A percentile compares a stretch with the other conserved stretches of the same genome.
These are phyloP conservation scores for Cotesia chilonis DNA, from an alignment of 1,140 invertebrate genomes.

Conservation along the genomic window DNA sequence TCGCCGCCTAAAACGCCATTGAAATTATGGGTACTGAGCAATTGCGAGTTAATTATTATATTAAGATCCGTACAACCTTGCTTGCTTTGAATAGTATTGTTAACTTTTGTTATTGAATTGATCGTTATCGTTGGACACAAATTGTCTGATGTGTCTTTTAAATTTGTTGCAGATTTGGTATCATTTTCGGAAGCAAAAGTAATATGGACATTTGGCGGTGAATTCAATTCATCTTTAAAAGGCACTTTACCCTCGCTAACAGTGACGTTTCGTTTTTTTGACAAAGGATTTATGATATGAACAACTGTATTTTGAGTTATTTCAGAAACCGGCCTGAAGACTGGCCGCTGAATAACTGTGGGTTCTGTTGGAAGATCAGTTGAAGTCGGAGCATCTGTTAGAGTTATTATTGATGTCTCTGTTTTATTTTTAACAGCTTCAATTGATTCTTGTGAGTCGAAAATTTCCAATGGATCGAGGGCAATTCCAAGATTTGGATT, in stretches of 20 bases:
- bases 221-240: slow-evolving; percentile 25
- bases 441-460: neutral
- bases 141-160: slow-evolving; percentile 18
- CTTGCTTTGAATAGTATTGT: slow-evolving; percentile 61
- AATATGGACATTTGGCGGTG: slow-evolving; percentile 58
- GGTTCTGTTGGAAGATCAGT: slow-evolving; percentile 4
- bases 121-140: slow-evolving; percentile 62
- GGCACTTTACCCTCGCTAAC: slow-evolving; percentile 39
- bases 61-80: slow-evolving; percentile 62
- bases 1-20: slow-evolving; percentile 23
- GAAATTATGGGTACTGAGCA: slow-evolving; percentile 54
- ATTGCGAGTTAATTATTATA: slow-evolving; percentile 64
- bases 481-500: neutral
- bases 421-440: too few relatives aligned
- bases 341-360: neutral
- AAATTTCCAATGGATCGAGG: neutral
- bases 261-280: slow-evolving; percentile 47
- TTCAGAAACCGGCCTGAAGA: slow-evolving; percentile 44
- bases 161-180: slow-evolving; percentile 11
- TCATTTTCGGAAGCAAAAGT: slow-evolving; percentile 53
- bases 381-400: neutral
- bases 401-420: neutral
- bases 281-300: slow-evolving; percentile 54
- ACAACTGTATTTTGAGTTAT: slow-evolving; percentile 58
- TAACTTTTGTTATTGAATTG: slow-evolving; percentile 59